A percentile compares a stretch with the other conserved stretches of the same genome.
Evolutionary conservation across 2,888 invertebrate genomes (phyloP).

Genomic region (Pandemis corylana): DNA sequence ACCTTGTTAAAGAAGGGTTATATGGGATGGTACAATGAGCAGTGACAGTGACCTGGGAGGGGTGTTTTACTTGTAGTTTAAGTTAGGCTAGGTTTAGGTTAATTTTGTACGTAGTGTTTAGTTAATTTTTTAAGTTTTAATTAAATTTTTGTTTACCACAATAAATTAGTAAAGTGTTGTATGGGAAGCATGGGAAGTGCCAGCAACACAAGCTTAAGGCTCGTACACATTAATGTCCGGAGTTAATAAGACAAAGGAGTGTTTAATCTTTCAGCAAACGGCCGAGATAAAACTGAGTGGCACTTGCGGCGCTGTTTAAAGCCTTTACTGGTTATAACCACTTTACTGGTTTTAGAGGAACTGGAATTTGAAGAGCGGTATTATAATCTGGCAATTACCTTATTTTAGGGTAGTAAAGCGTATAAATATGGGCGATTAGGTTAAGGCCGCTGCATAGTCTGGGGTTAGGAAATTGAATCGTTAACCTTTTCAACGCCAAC

Average conservation of each 20-base stretch:
- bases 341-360: not conserved
- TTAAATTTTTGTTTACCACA: no score
- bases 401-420: no score
- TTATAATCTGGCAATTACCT: not conserved
- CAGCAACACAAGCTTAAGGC: not conserved
- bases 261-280: conserved; percentile 37
- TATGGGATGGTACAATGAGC: not conserved
- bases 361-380: not conserved
- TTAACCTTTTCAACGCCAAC: no score
- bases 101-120: no score
- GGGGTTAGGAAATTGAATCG: no score
- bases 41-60: no score
- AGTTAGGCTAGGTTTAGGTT: no score
- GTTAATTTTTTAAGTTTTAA: no score
- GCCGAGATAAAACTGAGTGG: conserved; percentile 30
- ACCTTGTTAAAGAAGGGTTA: not conserved
- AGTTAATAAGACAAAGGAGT: conserved; percentile 29
- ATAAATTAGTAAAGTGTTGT: no score
- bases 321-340: conserved; percentile 10
- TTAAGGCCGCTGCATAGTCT: no score
- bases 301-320: conserved; percentile 21
- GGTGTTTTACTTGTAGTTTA: no score
- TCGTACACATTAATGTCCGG: conserved; percentile 3
- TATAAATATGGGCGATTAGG: no score
- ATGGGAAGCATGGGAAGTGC: not conserved